Evolutionary conservation across 2,888 invertebrate genomes (phyloP).

Genomic region (Charanyca ferruginea): DNA sequence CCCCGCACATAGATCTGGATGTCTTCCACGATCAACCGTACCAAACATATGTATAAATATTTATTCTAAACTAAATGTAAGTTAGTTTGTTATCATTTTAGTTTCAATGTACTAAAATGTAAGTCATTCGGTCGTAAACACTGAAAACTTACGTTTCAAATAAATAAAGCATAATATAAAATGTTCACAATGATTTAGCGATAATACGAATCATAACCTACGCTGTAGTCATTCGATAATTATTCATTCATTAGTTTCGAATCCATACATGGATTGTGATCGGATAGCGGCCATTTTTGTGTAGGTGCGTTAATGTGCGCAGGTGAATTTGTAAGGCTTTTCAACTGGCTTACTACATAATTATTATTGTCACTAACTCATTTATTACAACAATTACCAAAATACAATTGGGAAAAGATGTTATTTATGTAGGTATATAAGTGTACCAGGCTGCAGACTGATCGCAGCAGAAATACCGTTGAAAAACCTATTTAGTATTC

Average conservation of each 20-base stretch:
- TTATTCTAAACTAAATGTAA: too few relatives aligned
- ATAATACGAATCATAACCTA: background rate
- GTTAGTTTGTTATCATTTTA: too few relatives aligned
- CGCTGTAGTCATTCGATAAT: background rate
- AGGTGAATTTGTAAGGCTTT: slow-evolving; percentile 24
- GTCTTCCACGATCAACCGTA: too few relatives aligned
- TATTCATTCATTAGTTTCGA: slow-evolving; percentile 11
- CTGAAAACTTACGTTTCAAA: too few relatives aligned
- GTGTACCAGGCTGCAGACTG: too few relatives aligned
- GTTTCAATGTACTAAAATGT: too few relatives aligned
- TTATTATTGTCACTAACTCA: background rate
- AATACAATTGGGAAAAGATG: background rate
- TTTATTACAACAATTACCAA: background rate
- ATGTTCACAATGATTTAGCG: background rate
- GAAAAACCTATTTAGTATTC: too few relatives aligned
- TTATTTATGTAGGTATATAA: background rate
- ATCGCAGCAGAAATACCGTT: too few relatives aligned
- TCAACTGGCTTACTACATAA: background rate
- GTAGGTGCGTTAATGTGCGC: slow-evolving; percentile 4
- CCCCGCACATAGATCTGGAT: too few relatives aligned
- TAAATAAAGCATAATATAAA: too few relatives aligned
- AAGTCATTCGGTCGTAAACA: background rate
- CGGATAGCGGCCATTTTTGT: slow-evolving; percentile 17
- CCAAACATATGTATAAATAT: too few relatives aligned
- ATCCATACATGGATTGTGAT: slow-evolving; percentile 11